Conservation (phyloP, 2,113 vertebrate genomes). For the Corythornis madagascariensis region DNA sequence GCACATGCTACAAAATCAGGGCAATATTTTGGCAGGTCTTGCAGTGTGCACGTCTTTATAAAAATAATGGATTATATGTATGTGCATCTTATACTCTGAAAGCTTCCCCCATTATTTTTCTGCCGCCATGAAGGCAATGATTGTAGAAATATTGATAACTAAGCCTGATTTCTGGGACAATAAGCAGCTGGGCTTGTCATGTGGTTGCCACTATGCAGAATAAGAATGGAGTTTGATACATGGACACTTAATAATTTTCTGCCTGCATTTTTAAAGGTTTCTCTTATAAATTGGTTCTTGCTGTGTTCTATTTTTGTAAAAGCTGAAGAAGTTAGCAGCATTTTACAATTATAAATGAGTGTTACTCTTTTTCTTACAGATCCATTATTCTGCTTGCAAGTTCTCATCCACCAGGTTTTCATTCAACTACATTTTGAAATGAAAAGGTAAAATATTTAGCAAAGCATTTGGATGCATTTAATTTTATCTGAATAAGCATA, state of each 20-base stretch:
- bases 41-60: neutral
- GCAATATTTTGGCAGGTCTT: neutral
- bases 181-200: neutral
- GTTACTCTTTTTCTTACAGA: neutral
- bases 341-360: neutral
- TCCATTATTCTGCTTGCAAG: neutral
- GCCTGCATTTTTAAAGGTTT: neutral
- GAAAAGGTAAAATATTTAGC: neutral
- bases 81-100: neutral
- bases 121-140: neutral
- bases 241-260: neutral
- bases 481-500: neutral
- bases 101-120: neutral
- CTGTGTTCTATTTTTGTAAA: neutral
- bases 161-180: neutral
- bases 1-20: neutral
- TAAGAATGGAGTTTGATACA: neutral
- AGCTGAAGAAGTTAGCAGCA: neutral
- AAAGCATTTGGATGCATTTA: neutral
- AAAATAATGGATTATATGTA: neutral
- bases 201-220: neutral
- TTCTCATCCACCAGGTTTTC: neutral
- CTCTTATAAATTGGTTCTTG: neutral
- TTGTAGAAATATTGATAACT: neutral
- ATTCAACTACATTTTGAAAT: neutral